Evolutionary conservation across 1,140 invertebrate species (phyloP).

Genomic region (Heterodera carotae): DNA sequence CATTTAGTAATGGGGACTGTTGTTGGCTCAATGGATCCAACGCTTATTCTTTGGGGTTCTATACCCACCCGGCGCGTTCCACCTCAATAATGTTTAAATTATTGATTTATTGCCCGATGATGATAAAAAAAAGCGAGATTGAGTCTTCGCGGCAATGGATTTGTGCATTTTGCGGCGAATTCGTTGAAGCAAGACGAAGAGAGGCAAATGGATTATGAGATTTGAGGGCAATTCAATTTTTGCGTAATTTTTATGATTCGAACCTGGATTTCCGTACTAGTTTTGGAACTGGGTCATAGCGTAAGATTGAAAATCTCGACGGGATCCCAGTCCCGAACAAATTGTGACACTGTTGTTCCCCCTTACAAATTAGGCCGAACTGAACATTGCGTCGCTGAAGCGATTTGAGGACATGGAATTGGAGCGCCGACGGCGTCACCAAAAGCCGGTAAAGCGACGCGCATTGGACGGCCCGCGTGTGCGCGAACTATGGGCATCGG

Average conservation of each 20-base stretch:
- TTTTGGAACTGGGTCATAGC: too few species aligned
- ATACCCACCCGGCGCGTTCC: too few species aligned
- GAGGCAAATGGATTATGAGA: not conserved
- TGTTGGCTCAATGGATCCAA: too few species aligned
- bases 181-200: not conserved
- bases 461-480: constrained; percentile 11
- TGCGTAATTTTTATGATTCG: too few species aligned
- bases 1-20: too few species aligned
- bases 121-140: not conserved
- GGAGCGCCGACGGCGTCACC: constrained; percentile 47
- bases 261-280: too few species aligned
- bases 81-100: too few species aligned
- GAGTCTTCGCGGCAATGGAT: not conserved
- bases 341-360: not conserved
- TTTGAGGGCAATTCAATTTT: not conserved
- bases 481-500: constrained; percentile 10
- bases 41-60: too few species aligned
- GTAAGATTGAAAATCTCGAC: too few species aligned
- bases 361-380: constrained; percentile 3
- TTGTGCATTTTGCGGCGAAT: not conserved
- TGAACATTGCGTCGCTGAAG: constrained; percentile 50
- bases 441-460: constrained; percentile 18
- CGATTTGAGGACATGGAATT: constrained; percentile 50
- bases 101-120: not conserved
- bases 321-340: too few species aligned